Evolutionary conservation across 2,797 vertebrate genomes (phyloP).

Genomic region (Spheniscus humboldti): DNA sequence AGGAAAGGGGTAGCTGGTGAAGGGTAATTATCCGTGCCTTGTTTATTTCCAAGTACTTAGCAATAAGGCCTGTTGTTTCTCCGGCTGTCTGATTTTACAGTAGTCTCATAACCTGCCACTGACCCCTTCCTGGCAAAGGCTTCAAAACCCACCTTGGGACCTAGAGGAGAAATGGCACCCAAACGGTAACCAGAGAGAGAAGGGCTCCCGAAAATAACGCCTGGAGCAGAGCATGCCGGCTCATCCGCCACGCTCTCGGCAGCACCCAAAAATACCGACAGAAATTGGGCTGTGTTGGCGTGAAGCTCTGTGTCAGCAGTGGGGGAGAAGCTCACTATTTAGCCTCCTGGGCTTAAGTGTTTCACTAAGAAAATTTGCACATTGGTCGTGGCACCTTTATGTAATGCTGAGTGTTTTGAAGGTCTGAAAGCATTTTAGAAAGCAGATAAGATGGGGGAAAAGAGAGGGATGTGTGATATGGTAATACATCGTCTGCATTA

Average conservation of each 20-base stretch:
- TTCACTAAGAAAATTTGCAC: neutral
- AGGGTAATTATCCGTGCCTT: conserved; percentile 23
- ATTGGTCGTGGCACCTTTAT: neutral
- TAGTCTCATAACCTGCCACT: conserved; percentile 1
- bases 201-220: neutral
- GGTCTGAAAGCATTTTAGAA: neutral
- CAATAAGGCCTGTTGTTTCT: conserved; percentile 40
- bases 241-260: accelerated
- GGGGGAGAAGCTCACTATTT: accelerated
- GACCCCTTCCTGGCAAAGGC: neutral
- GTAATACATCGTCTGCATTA: neutral
- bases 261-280: neutral
- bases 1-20: neutral
- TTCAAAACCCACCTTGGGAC: neutral
- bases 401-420: neutral
- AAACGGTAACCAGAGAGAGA: neutral
- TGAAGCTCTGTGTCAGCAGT: neutral
- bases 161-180: neutral
- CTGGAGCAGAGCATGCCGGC: neutral
- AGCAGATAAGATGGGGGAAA: neutral
- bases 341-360: neutral
- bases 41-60: conserved; percentile 46
- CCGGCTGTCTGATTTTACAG: conserved; percentile 29
- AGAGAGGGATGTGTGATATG: neutral
- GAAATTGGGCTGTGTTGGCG: neutral